phyloP scores from a whole-genome alignment of 2,797 vertebrate genomes.

The Bufotes viridis region DNA sequence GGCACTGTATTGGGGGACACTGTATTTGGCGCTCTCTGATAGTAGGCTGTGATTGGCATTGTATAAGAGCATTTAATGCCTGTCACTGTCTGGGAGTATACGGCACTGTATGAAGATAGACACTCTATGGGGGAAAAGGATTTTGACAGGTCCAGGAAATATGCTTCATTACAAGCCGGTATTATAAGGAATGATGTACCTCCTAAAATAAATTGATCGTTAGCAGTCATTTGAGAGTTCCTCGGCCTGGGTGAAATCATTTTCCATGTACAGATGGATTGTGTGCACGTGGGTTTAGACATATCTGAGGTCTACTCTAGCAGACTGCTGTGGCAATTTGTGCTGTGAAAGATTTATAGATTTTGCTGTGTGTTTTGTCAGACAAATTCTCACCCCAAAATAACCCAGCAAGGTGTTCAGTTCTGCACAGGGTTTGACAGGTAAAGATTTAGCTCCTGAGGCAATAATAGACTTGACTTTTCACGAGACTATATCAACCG shows the following conservation, averaged over 20 bases:
- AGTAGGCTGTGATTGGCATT: neutral
- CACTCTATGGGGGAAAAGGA: no score
- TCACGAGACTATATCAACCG: constrained; percentile 17
- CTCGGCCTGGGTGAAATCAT: neutral
- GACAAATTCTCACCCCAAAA: neutral
- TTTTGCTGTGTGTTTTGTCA: constrained; percentile 1
- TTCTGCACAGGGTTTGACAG: neutral
- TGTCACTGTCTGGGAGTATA: neutral
- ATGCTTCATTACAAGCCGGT: no score
- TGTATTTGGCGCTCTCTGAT: no score
- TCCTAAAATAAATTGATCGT: neutral
- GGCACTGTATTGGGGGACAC: neutral
- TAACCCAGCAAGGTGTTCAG: neutral
- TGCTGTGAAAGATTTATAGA: constrained; percentile 7
- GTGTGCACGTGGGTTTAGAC: no score
- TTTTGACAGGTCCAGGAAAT: no score
- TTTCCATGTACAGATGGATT: neutral
- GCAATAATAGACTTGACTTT: constrained; percentile 5
- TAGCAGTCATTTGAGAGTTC: neutral
- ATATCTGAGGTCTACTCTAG: neutral
- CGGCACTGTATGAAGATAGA: no score
- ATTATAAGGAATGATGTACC: neutral
- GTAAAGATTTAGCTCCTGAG: constrained; percentile 15
- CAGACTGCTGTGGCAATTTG: neutral
- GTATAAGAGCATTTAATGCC: neutral